Evolutionary conservation across 2,113 vertebrate species (phyloP), one percentile per base, ranked within the genome.

Genomic region (Regulus satrapa): DNA sequence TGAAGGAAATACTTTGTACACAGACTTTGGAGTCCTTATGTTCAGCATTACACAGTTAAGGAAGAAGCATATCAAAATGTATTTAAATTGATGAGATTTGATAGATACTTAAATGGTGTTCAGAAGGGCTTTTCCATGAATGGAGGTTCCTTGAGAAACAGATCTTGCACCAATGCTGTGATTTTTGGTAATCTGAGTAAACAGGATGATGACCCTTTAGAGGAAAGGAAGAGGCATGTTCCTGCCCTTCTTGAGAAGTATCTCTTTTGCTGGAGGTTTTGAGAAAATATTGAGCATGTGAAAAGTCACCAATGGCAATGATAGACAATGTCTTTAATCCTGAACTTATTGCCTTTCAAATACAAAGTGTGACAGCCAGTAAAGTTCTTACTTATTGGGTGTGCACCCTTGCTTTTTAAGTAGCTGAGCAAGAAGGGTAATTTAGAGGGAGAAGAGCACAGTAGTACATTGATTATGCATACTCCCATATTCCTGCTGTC

Each of bases 1-100:
- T 66, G 55, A 90, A 85, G 62, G 58, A 90, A 92, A 92, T 80
- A 18, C 91, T 96, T 80, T 77, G 59, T 91, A 69, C 24, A 10
- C 41, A 77, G 85, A 63, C 43, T 71, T 54, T 46, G 29, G 34
- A 54, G 51, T 80, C 88, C 85, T 93, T 96, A 75, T 89, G 89
- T 90, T 95, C 54, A 58, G 68, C 52, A 81, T 95, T 95, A 87
- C 69, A 21, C 40, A 74, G 63, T 58, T 74, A 83, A 76, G 68
- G 78, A 93, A 83, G 85, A 80, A 77, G 52, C n/a, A 45, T 71
- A 83, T 88, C 82, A 95, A 86, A 71, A 80, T 83, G n/a, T 16
- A 77, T 90, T 93, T 96, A 74, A 83, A 59, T 51, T 93, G 64
- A 82, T 83, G 79, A 74, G 67, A 69, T 59, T 64, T 82, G 78